Percentiles rank a stretch among this genome's conserved stretches.
Conservation (phyloP, 2,888 invertebrate genomes). For the Podabrus alpinus region DNA sequence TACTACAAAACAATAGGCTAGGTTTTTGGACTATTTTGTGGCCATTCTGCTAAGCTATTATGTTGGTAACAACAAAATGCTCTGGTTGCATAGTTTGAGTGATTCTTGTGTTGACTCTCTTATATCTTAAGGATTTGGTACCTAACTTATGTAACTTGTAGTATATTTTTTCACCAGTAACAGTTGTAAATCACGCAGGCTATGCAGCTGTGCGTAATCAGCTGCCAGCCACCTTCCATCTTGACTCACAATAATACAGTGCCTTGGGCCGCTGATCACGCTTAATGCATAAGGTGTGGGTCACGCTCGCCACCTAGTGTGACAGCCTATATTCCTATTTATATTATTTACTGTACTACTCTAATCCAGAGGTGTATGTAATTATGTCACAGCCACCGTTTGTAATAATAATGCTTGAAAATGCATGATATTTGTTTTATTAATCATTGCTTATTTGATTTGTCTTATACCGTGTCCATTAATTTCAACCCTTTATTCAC, state of each 20-base stretch:
- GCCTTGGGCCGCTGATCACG: constrained; percentile 58
- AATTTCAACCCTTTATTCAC: constrained; percentile 33
- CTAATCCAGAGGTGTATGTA: constrained; percentile 62
- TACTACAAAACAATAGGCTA: constrained; percentile 31
- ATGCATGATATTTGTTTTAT: constrained; percentile 86
- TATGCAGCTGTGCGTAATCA: constrained; percentile 53
- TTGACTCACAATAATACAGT: constrained; percentile 55
- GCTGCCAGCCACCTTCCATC: constrained; percentile 51
- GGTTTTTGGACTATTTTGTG: constrained; percentile 28
- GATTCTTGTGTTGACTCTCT: neutral
- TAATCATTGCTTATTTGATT: constrained; percentile 58
- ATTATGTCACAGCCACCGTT: constrained; percentile 68
- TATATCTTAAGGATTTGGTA: neutral
- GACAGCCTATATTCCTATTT: constrained; percentile 49
- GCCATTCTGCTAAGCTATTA: constrained; percentile 32
- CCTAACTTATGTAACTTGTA: neutral
- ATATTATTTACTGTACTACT: constrained; percentile 57
- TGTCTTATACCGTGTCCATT: constrained; percentile 45
- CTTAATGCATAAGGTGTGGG: constrained; percentile 53
- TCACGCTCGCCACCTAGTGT: constrained; percentile 49
- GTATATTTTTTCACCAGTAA: neutral
- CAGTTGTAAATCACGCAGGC: constrained; percentile 16
- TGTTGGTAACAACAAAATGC: constrained; percentile 29
- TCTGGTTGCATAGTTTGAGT: constrained; percentile 23
- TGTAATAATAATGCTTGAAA: constrained; percentile 86